Percentiles rank a stretch among this genome's conserved stretches.
phyloP scores from a whole-genome alignment of 2,113 vertebrate genomes.

The Sceloporus undulatus region DNA sequence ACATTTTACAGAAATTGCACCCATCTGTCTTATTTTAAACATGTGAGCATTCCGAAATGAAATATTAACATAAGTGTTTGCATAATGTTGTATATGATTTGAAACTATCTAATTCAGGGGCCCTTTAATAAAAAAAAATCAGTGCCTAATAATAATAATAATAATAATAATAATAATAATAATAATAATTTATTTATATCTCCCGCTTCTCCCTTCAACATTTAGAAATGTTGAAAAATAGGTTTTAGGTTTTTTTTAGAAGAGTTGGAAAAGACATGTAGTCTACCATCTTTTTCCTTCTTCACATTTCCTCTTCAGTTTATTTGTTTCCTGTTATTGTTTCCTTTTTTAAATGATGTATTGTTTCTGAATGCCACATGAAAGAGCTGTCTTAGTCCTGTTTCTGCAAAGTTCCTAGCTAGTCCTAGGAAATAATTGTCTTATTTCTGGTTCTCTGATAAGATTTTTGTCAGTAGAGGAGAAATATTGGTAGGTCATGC shows the following conservation, averaged over 20 bases:
- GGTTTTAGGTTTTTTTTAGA: no score
- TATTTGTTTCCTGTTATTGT: neutral
- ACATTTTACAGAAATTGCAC: constrained; percentile 2
- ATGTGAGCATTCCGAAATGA: constrained; percentile 7
- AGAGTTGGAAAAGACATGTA: no score
- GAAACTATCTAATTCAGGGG: neutral
- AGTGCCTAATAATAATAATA: no score
- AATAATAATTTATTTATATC: no score
- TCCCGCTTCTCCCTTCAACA: no score
- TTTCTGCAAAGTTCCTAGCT: no score
- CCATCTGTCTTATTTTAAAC: neutral
- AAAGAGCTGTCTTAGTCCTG: no score
- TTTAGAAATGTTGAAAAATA: no score
- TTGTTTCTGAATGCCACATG: neutral
- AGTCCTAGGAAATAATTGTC: neutral
- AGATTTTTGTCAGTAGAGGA: no score
- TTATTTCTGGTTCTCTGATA: no score
- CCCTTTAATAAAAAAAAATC: constrained; percentile 3
- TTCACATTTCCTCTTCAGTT: neutral
- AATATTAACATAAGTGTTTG: neutral
- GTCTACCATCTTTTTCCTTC: neutral
- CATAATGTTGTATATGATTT: neutral
- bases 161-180: no score
- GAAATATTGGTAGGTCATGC: no score
- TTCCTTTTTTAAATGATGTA: neutral